These are phyloP conservation scores for Cataglyphis albicans DNA, from an alignment of 2,888 invertebrate genomes.

Conservation along the genomic window DNA sequence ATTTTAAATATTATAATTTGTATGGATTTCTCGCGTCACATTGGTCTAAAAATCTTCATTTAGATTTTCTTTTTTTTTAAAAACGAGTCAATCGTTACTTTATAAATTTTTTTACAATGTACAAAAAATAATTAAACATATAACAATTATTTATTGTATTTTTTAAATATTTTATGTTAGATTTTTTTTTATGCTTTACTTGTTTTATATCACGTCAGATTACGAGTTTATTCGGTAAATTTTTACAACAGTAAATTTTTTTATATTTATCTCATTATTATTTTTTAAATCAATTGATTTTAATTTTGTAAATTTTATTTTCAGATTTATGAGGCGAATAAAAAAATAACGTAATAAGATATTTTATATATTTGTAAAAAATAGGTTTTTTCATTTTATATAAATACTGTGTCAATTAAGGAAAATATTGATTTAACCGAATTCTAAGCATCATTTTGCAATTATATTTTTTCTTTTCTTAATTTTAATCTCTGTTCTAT, in stretches of 20 bases:
- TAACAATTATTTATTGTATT: background rate
- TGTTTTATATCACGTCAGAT: background rate
- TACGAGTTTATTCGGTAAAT: background rate
- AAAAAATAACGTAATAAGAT: background rate
- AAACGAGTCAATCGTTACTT: background rate
- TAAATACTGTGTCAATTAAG: background rate
- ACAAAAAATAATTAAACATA: background rate
- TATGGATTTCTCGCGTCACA: background rate
- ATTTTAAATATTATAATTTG: background rate
- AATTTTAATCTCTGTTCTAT: background rate
- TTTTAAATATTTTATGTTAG: constrained; percentile 12
- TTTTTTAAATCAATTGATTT: background rate
- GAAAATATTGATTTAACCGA: constrained; percentile 24
- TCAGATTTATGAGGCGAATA: background rate
- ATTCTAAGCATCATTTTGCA: background rate
- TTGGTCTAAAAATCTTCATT: background rate
- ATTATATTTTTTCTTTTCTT: background rate
- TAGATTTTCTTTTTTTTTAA: background rate
- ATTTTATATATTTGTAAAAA: background rate
- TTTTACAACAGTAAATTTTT: background rate
- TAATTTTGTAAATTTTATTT: constrained; percentile 24
- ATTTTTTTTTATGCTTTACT: background rate
- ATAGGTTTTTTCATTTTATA: background rate
- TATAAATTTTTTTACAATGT: background rate
- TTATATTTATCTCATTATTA: background rate